These are phyloP conservation scores for Atethmia centrago DNA, from an alignment of 2,888 invertebrate species.

Conservation along the genomic window DNA sequence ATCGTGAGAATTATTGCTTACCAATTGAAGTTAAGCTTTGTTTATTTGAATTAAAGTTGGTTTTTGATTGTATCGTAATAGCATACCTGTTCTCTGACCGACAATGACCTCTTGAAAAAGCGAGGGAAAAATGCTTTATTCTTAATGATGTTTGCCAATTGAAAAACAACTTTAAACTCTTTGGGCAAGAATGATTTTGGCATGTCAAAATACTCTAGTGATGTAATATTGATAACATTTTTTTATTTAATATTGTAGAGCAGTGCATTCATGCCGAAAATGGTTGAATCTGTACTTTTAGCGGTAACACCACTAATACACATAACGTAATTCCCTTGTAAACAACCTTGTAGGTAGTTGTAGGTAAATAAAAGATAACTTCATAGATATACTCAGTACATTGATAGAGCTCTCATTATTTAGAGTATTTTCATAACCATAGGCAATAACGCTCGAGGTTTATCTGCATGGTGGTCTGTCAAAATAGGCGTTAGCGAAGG, in stretches of 20 bases:
- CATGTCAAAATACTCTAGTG: slow-evolving; percentile 12
- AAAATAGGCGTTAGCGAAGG: neutral
- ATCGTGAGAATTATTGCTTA: slow-evolving; percentile 75
- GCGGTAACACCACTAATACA: neutral
- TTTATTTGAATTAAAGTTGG: fast-evolving
- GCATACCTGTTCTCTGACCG: slow-evolving; percentile 87
- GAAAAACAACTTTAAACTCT: fast-evolving
- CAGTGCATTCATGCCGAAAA: slow-evolving; percentile 36
- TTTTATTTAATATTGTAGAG: slow-evolving; percentile 57
- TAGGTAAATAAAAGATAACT: slow-evolving; percentile 20
- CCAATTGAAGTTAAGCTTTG: slow-evolving; percentile 52
- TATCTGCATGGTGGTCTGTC: neutral
- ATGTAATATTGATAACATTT: slow-evolving; percentile 56
- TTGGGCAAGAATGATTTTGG: slow-evolving; percentile 19
- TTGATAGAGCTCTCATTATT: slow-evolving; percentile 18
- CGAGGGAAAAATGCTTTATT: slow-evolving; percentile 78
- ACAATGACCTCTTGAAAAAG: slow-evolving; percentile 86
- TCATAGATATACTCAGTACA: neutral
- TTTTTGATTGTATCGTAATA: slow-evolving; percentile 42
- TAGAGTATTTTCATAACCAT: neutral
- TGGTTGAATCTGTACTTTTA: slow-evolving; percentile 23
- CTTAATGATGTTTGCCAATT: slow-evolving; percentile 9
- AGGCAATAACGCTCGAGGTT: neutral
- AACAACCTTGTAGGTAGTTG: slow-evolving; percentile 6
- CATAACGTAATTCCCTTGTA: slow-evolving; percentile 2